Evolutionary conservation across 2,888 invertebrate species (phyloP), one percentile per base, ranked within the genome.

Genomic region (Rhorus exstirpatorius): DNA sequence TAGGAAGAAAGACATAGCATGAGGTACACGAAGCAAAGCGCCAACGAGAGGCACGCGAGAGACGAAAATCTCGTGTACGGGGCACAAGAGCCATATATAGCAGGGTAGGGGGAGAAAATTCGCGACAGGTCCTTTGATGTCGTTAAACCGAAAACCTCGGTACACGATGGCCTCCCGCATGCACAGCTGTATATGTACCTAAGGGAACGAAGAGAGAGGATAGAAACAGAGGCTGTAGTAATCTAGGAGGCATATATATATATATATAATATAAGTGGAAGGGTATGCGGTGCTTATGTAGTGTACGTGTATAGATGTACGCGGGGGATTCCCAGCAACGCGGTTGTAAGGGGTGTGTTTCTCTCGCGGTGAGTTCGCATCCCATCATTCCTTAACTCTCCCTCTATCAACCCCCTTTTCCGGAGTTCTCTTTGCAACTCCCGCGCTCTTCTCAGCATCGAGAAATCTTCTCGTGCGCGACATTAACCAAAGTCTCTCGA

Each of bases 91-190:
- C 70, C 8, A n/a, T 8, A 14, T 61, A 10, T 24, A n/a, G 24
- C 46, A 7, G 35, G n/a, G n/a, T n/a, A 49, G 17, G n/a, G 41
- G 55, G 58, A 24, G 86, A 85, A 89, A 88, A 87, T 89, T 89
- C 83, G 85, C 87, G 87, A 87, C 86, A 82, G 81, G 79, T 83
- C 87, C 89, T 89, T 89, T 89, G 89, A 89, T 89, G 89, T 89
- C 86, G 87, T 88, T 88, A 87, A 88, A 89, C 88, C 86, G 89
- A 88, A 88, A 89, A 88, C 83, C 68, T 83, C 71, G n/a, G 60
- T 31, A 60, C 58, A 65, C 63, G 44, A 70, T 60, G 41, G 26
- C 17, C 58, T 19, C 65, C 58, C 60, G 68, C 70, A 38, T 26
- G 41, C 31, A n/a, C 35, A 19, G 53, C 41, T 41, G 17, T 24